Conservation (phyloP, 2,113 vertebrate species). For the Anser cygnoides region DNA sequence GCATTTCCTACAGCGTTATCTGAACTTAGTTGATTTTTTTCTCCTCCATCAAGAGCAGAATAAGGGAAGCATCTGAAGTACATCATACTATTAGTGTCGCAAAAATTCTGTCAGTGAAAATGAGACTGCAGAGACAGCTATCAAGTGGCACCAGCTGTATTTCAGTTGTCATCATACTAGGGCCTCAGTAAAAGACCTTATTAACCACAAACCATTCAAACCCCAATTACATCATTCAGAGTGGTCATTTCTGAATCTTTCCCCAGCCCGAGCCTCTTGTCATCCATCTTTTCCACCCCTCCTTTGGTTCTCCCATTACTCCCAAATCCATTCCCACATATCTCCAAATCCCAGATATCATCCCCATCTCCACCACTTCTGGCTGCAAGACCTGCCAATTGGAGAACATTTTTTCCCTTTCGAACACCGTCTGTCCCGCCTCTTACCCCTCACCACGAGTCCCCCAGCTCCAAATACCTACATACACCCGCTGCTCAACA, state of each 20-base stretch:
- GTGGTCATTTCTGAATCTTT: not conserved
- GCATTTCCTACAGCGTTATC: not conserved
- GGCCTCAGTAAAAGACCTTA: not conserved
- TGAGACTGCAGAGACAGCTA: not conserved
- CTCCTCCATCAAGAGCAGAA: not conserved
- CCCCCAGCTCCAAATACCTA: not conserved
- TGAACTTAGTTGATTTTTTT: not conserved
- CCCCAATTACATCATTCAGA: accelerated
- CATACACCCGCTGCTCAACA: not conserved
- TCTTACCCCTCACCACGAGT: not conserved
- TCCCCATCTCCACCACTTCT: not conserved
- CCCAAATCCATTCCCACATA: not conserved
- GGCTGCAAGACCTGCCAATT: not conserved
- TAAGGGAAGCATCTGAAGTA: not conserved
- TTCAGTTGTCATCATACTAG: not conserved
- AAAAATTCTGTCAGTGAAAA: not conserved
- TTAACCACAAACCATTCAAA: not conserved
- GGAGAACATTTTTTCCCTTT: not conserved
- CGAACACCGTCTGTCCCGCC: not conserved
- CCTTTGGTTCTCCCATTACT: not conserved
- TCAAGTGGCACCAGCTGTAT: not conserved
- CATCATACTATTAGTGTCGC: accelerated
- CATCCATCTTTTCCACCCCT: not conserved
- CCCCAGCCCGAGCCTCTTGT: not conserved
- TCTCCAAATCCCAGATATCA: too few species aligned